Evolutionary conservation across 2,888 invertebrate species (phyloP), one percentile per base, ranked within the genome.

Genomic region (Drosophila monieri): DNA sequence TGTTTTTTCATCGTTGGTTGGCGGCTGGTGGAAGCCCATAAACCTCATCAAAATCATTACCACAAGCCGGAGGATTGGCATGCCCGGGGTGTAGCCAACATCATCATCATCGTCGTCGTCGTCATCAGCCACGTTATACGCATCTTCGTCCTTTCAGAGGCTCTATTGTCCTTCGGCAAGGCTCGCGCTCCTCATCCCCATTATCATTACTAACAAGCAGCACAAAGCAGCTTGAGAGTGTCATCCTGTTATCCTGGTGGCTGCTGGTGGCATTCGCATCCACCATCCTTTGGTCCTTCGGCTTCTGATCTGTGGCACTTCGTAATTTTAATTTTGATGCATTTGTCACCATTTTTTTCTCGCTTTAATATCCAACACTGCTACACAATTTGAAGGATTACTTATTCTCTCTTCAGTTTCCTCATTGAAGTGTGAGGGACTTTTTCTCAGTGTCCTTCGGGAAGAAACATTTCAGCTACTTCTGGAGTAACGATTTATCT

Each of bases 291-390:
- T 21, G 43, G 21, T 43, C 12, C 32, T 23, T 5, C 9, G 25
- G n/a, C 59, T 35, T 9, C 43, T 49, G 47, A 41, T 48, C 61
- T 69, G 71, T 60, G 76, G 53, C 78, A 73, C 76, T 74, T 73
- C 72, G 80, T 70, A 79, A 81, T 86, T 84, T 86, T 79, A 76
- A 84, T 81, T 84, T 81, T 84, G 76, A 81, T 85, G 84, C 86
- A 80, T 86, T 85, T 85, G 86, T 86, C 85, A 79, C 79, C 69
- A 78, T 74, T 77, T 79, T 77, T 77, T 39, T 25, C 18, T 53
- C 30, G 21, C 39, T 21, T 53, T 65, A 64, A 62, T 64, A 27
- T 6, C 25, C 32, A 14, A 12, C 61, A 62, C 60, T 41, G 4
- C n/a, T 1, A 27, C 8, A 37, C 46, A 56, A 27, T 1, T 1